Conservation (phyloP, 2,888 invertebrate genomes). For the Patella depressa region DNA sequence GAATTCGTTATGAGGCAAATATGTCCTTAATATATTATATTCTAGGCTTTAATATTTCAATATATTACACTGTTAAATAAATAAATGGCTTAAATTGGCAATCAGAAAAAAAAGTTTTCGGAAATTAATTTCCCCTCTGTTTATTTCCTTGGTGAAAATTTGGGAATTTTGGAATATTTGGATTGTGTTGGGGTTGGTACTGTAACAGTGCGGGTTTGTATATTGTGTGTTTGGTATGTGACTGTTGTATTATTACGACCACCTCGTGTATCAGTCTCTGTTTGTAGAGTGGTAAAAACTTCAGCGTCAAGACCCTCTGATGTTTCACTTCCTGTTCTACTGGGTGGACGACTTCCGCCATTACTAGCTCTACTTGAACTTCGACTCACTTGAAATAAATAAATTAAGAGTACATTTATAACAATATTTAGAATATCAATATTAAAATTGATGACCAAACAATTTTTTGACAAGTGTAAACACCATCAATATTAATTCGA, state of each 20-base stretch:
- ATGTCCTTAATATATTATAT: too few species aligned
- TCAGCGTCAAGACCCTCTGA: constrained; percentile 63
- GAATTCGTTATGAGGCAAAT: too few species aligned
- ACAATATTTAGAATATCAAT: not conserved
- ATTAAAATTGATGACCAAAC: too few species aligned
- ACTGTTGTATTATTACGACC: constrained; percentile 66
- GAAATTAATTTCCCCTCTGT: constrained; percentile 24
- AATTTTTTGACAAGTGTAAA: too few species aligned
- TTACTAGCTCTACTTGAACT: constrained; percentile 85
- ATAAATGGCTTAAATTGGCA: too few species aligned
- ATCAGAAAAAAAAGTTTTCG: too few species aligned
- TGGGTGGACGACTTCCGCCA: constrained; percentile 83
- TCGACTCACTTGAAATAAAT: constrained; percentile 46
- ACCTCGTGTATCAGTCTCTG: constrained; percentile 59
- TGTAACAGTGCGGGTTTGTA: constrained; percentile 55
- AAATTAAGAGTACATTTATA: not conserved
- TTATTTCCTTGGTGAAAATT: constrained; percentile 45
- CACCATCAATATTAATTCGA: too few species aligned
- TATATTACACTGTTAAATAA: too few species aligned
- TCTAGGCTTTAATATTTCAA: too few species aligned
- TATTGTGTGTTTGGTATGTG: constrained; percentile 66
- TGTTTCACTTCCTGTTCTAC: constrained; percentile 89
- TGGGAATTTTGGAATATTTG: constrained; percentile 62
- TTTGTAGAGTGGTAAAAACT: constrained; percentile 66
- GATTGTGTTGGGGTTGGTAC: constrained; percentile 49